A percentile compares a stretch with the other conserved stretches of the same genome.
Conservation (phyloP, 2,888 invertebrate species). For the Acrobasis repandana region DNA sequence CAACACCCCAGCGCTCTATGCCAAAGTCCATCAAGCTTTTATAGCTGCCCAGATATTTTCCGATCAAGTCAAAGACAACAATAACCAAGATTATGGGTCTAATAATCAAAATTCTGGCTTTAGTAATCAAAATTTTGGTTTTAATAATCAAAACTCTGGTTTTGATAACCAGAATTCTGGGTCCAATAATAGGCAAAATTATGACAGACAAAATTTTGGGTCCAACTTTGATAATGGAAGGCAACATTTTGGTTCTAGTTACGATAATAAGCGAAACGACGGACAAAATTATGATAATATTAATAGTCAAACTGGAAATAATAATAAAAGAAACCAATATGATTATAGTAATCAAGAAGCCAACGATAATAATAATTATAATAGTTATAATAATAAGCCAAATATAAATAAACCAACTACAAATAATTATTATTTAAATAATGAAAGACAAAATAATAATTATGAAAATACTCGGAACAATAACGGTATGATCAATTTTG, state of each 20-base stretch:
- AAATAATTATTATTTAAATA: constrained; percentile 2
- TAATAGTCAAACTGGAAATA: constrained; percentile 8
- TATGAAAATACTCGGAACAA: constrained; percentile 2
- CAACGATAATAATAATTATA: constrained; percentile 18
- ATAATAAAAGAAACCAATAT: constrained; percentile 1
- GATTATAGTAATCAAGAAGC: constrained; percentile 1
- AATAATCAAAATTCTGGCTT: constrained; percentile 7
- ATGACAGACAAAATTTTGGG: not conserved
- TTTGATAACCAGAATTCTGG: not conserved
- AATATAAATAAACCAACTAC: constrained; percentile 2
- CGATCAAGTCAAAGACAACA: constrained; percentile 13
- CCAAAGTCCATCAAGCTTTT: constrained; percentile 48
- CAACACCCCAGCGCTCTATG: constrained; percentile 68
- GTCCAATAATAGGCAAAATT: not conserved
- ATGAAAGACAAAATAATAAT: constrained; percentile 12
- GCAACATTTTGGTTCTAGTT: not conserved
- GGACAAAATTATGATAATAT: constrained; percentile 9
- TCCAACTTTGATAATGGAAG: not conserved
- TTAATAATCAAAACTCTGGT: not conserved
- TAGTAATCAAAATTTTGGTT: not conserved
- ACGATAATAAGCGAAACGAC: not conserved
- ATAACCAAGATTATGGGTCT: constrained; percentile 13
- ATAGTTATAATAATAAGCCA: constrained; percentile 3
- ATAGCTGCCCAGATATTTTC: constrained; percentile 44
- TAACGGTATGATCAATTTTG: constrained; percentile 11